These are phyloP conservation scores for Thymelicus acteon DNA, from an alignment of 2,888 invertebrate species.

Conservation along the genomic window DNA sequence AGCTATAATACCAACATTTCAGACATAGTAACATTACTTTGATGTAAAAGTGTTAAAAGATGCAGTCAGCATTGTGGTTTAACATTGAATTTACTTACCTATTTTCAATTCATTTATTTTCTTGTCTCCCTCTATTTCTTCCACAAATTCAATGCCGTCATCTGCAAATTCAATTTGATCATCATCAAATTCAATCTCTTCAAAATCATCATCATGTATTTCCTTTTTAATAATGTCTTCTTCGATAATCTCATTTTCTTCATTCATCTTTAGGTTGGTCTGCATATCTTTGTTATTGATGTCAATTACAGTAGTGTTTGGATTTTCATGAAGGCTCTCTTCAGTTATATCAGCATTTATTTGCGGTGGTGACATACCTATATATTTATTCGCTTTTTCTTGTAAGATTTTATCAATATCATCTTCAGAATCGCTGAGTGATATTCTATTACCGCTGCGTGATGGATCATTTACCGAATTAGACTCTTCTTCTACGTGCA, in stretches of 20 bases:
- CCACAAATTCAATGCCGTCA: constrained; percentile 51
- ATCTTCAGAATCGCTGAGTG: background rate
- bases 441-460: background rate
- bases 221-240: constrained; percentile 10
- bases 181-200: constrained; percentile 44
- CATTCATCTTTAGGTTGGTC: background rate
- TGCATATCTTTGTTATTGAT: background rate
- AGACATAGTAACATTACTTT: no score
- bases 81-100: constrained; percentile 12
- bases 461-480: background rate
- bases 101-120: background rate
- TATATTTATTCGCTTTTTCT: constrained; percentile 7
- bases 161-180: constrained; percentile 64
- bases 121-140: constrained; percentile 39
- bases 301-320: background rate
- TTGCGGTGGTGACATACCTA: background rate
- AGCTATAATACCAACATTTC: no score
- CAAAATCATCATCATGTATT: constrained; percentile 19
- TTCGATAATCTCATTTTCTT: background rate
- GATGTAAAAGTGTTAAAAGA: no score
- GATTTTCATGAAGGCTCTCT: background rate
- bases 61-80: no score
- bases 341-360: background rate
- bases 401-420: background rate
- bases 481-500: background rate